A percentile compares a stretch with the other conserved stretches of the same genome.
Evolutionary conservation across 2,888 invertebrate species (phyloP).

Genomic region (Ommatoiulus sabulosus): DNA sequence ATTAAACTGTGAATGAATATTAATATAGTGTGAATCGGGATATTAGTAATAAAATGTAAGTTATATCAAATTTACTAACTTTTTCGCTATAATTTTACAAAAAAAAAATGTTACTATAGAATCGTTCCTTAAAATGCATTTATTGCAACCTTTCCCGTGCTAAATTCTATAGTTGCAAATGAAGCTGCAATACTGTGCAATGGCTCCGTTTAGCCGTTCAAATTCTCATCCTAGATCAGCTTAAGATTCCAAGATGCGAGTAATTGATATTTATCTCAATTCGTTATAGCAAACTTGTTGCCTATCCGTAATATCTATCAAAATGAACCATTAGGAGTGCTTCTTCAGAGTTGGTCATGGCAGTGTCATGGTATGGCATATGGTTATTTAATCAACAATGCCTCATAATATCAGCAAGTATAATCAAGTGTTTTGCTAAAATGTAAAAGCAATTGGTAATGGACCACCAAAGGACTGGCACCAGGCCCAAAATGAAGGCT

Average conservation of each 20-base stretch:
- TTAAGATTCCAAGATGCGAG: not conserved
- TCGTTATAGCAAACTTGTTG: not conserved
- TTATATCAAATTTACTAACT: no score
- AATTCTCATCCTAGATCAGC: not conserved
- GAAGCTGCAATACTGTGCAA: no score
- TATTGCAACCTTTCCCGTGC: no score
- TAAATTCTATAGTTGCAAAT: no score
- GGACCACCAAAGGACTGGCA: slow-evolving; percentile 23
- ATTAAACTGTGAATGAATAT: no score
- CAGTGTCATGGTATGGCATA: not conserved
- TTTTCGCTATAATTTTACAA: no score
- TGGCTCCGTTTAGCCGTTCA: not conserved
- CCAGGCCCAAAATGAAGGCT: not conserved
- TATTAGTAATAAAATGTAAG: no score
- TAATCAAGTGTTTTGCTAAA: slow-evolving; percentile 44
- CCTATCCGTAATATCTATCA: not conserved
- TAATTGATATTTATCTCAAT: not conserved
- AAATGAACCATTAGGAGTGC: not conserved
- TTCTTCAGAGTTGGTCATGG: slow-evolving; percentile 38
- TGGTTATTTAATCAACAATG: slow-evolving; percentile 33
- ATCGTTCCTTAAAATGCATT: no score
- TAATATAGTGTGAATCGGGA: no score
- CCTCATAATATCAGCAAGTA: not conserved
- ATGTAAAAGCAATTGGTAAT: slow-evolving; percentile 42
- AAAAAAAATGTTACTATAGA: no score